Percentiles rank a stretch among this genome's conserved stretches.
Evolutionary conservation across 2,113 vertebrate species (phyloP).

Genomic region (Nipponia nippon): DNA sequence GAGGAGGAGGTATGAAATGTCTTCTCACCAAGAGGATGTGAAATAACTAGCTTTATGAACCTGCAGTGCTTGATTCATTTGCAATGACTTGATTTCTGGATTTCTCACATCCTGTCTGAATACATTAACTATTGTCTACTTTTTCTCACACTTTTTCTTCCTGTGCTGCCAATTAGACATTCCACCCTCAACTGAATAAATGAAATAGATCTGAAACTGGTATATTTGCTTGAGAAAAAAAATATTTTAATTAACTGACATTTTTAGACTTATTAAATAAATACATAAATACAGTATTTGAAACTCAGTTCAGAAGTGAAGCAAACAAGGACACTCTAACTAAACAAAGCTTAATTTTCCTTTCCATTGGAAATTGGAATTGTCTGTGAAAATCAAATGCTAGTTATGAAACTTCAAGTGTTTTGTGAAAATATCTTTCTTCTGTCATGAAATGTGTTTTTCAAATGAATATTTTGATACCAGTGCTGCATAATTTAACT

Average conservation of each 20-base stretch:
- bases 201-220: not conserved
- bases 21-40: not conserved
- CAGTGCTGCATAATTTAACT: not conserved
- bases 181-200: not conserved
- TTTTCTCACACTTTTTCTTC: slow-evolving; percentile 4
- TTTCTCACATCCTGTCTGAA: not conserved
- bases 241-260: not conserved
- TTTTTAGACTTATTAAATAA: not conserved
- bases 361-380: not conserved
- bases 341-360: not conserved
- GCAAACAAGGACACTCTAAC: not conserved
- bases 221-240: not conserved
- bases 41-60: not conserved
- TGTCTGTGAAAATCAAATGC: not conserved
- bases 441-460: not conserved
- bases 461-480: not conserved
- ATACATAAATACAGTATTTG: not conserved
- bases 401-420: not conserved
- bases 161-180: not conserved
- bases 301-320: not conserved
- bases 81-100: not conserved
- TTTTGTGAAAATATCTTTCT: not conserved
- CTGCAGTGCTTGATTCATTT: not conserved
- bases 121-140: not conserved
- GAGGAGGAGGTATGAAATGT: not conserved